Conservation (phyloP, 2,888 invertebrate species). For the Sturmia bella region DNA sequence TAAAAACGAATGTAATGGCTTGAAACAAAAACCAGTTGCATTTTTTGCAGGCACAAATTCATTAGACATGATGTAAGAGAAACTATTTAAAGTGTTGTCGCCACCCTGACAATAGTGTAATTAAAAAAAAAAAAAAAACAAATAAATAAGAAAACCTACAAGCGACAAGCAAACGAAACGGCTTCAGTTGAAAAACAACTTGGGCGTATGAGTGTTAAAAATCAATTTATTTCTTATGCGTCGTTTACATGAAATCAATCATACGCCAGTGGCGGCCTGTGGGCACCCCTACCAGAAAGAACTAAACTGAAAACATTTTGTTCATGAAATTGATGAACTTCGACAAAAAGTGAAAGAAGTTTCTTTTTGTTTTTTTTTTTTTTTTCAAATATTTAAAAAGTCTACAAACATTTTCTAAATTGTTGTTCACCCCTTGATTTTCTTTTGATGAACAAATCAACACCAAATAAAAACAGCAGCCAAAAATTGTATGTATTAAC, state of each 20-base stretch:
- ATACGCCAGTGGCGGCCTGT: too few relatives aligned
- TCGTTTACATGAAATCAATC: conserved; percentile 10
- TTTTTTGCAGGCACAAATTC: conserved; percentile 26
- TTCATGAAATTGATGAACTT: too few relatives aligned
- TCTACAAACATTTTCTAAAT: too few relatives aligned
- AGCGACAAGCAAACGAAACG: neutral
- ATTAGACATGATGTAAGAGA: conserved; percentile 2
- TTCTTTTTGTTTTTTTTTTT: too few relatives aligned
- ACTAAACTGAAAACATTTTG: too few relatives aligned
- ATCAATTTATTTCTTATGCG: neutral
- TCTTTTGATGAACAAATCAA: too few relatives aligned
- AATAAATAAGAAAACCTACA: neutral
- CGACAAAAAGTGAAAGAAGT: too few relatives aligned
- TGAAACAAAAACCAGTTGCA: conserved; percentile 44
- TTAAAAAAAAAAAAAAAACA: neutral
- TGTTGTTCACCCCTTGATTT: too few relatives aligned
- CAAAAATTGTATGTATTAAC: too few relatives aligned
- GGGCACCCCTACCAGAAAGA: too few relatives aligned
- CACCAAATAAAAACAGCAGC: too few relatives aligned
- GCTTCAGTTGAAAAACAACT: neutral
- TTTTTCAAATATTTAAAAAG: too few relatives aligned
- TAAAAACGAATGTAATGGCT: neutral
- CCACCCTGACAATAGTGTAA: neutral
- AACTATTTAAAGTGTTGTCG: neutral
- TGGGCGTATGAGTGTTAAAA: conserved; percentile 49